These are phyloP conservation scores for Oplegnathus fasciatus DNA, from an alignment of 2,113 vertebrate species.

Conservation along the genomic window DNA sequence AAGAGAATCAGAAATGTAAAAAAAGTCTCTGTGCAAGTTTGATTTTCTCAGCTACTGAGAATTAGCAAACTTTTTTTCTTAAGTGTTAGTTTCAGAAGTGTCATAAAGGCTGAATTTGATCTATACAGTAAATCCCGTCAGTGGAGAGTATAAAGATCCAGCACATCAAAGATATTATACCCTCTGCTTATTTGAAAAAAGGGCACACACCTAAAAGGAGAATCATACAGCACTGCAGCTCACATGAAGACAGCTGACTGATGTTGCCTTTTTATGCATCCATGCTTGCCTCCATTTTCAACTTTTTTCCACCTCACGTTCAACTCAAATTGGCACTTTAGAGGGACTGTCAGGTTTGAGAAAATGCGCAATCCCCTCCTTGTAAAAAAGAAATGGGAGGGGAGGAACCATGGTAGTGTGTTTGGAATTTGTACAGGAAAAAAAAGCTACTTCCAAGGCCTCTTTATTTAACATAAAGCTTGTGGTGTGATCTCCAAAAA, in stretches of 20 bases:
- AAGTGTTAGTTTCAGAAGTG: slow-evolving; percentile 23
- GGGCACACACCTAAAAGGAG: slow-evolving; percentile 27
- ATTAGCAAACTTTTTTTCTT: not conserved
- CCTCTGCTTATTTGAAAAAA: slow-evolving; percentile 57
- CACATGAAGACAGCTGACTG: slow-evolving; percentile 18
- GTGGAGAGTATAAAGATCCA: slow-evolving; percentile 83
- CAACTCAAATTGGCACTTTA: not conserved
- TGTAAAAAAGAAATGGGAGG: not conserved
- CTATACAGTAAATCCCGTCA: slow-evolving; percentile 67
- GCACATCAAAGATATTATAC: slow-evolving; percentile 72
- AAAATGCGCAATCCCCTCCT: not conserved
- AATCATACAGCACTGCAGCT: slow-evolving; percentile 7
- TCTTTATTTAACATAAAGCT: slow-evolving; percentile 79
- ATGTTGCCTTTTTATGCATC: slow-evolving; percentile 26
- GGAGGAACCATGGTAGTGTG: slow-evolving; percentile 21
- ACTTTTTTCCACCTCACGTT: not conserved
- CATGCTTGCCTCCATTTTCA: not conserved
- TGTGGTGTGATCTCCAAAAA: slow-evolving; percentile 78
- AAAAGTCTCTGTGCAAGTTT: not conserved
- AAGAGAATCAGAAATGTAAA: not conserved
- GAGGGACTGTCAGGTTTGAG: not conserved
- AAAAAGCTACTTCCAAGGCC: slow-evolving; percentile 50
- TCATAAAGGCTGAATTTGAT: slow-evolving; percentile 48
- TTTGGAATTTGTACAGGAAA: slow-evolving; percentile 57
- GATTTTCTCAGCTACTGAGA: not conserved